Percentiles rank a stretch among this genome's conserved stretches.
Conservation (phyloP, 2,797 vertebrate species). For the Siniperca undulata region DNA sequence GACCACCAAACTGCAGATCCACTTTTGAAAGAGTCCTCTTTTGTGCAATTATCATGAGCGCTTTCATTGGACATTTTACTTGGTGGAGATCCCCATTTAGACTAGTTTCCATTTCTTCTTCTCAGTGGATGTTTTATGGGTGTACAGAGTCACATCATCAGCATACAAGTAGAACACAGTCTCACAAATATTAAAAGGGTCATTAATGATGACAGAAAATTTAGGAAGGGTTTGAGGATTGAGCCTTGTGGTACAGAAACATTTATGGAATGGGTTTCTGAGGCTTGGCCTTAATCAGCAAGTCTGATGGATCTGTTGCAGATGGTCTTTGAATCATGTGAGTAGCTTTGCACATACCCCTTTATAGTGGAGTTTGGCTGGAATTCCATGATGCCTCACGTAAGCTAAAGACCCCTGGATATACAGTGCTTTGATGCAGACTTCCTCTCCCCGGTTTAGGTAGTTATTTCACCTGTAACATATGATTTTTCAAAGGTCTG, state of each 20-base stretch:
- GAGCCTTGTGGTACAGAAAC: background rate
- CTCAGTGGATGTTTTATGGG: background rate
- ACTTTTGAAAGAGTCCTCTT: background rate
- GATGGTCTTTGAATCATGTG: too few species aligned
- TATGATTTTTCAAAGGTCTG: background rate
- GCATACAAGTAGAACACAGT: background rate
- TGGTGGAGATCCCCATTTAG: background rate
- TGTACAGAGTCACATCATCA: background rate
- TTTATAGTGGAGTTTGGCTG: too few species aligned
- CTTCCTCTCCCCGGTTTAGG: background rate
- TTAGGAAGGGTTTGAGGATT: background rate
- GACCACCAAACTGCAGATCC: background rate
- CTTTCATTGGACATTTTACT: background rate
- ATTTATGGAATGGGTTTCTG: background rate
- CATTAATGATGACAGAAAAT: background rate
- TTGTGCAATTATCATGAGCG: too few species aligned
- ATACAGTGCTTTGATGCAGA: background rate
- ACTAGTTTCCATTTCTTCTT: background rate
- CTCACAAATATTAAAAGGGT: background rate
- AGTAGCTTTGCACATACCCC: too few species aligned
- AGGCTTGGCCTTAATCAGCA: too few species aligned
- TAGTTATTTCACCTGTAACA: background rate
- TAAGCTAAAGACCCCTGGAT: too few species aligned
- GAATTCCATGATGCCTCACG: too few species aligned
- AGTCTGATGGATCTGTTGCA: too few species aligned